Base-by-base conservation (phyloP, 2,113 vertebrate species). In the Turnix velox region DNA sequence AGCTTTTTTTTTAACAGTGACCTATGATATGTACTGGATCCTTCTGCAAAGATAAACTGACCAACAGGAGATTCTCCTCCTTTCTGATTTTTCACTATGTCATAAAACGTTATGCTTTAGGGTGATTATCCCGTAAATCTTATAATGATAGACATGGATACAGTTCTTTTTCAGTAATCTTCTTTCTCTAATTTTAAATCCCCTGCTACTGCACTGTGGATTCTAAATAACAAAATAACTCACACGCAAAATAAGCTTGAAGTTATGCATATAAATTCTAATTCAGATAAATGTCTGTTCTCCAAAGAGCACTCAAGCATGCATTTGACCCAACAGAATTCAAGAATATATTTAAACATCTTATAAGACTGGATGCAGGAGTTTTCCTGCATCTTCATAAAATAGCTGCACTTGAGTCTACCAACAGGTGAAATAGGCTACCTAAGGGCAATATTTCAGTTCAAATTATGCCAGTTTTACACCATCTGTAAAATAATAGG, bases 151-250 rank as follows among this genome's bases (percentile, higher is more conserved):
- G 57, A 63, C 22, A 28, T 25, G 43, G 52, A 81, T n/a, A 87
- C 78, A 40, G 55, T 78, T 93, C 52, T 71, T 84, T 95, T 92
- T 84, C 59, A 81, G 73, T 88, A 92, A 93, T 90, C 68, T 88
- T 39, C 14, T 80, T 88, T 67, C 65, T 81, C 69, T 95, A 91
- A 93, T 87, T 92, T 20, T 71, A 81, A 78, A 48, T 88, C 93
- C 42, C 88, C 73, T 75, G 68, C 43, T 88, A 94, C 16, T 78
- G 18, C 84, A 54, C 65, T 87, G 33, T 68, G 30, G 66, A 42
- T 84, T 94, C 58, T 92, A 86, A 93, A 93, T 75, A 94, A 49
- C 52, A 72, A 81, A 87, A 81, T 91, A 92, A 95, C 84, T 90
- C 65, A 18, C 69, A 90, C 28, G 25, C 1, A 5, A 75, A 86